Conservation (phyloP, 2,113 vertebrate genomes). For the Catharus fuscescens region DNA sequence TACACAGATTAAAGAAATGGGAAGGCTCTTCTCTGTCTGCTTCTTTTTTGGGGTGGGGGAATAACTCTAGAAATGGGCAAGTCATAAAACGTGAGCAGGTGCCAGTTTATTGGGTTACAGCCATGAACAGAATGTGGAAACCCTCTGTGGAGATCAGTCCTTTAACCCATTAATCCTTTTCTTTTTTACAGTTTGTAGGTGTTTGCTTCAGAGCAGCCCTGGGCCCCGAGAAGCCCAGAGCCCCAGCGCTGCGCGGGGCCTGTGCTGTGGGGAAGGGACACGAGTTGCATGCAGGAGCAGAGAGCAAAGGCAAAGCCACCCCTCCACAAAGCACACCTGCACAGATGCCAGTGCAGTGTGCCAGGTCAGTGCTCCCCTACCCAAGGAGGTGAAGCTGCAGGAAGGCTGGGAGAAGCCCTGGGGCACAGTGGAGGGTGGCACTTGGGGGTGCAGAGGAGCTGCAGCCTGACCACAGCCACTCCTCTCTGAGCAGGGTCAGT, state of each 20-base stretch:
- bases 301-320: not conserved
- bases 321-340: not conserved
- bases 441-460: not conserved
- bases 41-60: not conserved
- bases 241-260: accelerated
- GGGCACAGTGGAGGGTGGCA: not conserved
- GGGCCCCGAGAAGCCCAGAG: not conserved
- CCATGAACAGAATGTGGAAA: not conserved
- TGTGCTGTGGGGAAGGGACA: not conserved
- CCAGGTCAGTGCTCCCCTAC: not conserved
- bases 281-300: not conserved
- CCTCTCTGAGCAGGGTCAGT: not conserved
- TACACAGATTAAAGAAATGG: constrained; percentile 85
- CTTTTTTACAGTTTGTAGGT: not conserved
- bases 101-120: constrained; percentile 53
- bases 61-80: not conserved
- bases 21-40: constrained; percentile 79
- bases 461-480: not conserved
- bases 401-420: not conserved
- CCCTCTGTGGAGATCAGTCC: not conserved
- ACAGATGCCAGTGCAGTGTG: accelerated
- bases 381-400: not conserved
- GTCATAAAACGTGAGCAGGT: not conserved
- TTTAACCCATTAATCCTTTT: not conserved
- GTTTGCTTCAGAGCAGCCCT: not conserved